A percentile compares a stretch with the other conserved stretches of the same genome.
phyloP scores from a whole-genome alignment of 2,113 vertebrate species.

The Dicentrarchus labrax region DNA sequence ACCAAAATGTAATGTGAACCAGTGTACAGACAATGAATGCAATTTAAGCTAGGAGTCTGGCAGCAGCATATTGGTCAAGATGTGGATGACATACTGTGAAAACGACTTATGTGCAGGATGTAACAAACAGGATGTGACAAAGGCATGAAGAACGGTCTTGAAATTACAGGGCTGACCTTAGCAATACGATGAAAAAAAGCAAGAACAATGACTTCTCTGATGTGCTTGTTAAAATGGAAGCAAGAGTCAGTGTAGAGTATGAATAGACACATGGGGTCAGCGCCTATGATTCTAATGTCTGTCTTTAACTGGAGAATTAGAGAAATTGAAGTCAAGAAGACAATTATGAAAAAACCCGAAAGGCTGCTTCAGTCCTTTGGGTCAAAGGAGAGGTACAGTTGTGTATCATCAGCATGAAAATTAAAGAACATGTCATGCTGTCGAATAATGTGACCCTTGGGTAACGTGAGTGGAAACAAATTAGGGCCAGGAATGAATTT shows the following conservation, averaged over 20 bases:
- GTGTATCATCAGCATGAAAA: constrained; percentile 22
- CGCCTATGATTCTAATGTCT: constrained; percentile 30
- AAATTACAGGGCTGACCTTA: not conserved
- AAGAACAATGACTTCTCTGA: not conserved
- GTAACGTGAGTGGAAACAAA: constrained; percentile 25
- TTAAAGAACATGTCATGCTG: constrained; percentile 28
- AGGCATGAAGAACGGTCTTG: not conserved
- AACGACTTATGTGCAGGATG: not conserved
- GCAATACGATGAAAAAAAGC: not conserved
- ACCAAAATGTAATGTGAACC: not conserved
- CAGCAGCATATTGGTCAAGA: not conserved
- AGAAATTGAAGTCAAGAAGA: constrained; percentile 34
- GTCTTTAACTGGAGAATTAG: constrained; percentile 3
- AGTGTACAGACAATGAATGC: not conserved
- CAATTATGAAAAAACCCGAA: constrained; percentile 40
- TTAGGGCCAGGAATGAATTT: constrained; percentile 3
- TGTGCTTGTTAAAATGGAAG: not conserved
- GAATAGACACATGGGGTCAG: not conserved
- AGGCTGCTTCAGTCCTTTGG: constrained; percentile 2
- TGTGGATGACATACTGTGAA: not conserved
- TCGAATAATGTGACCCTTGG: constrained; percentile 20
- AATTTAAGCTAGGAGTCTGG: not conserved
- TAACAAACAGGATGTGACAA: not conserved
- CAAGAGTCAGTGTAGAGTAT: not conserved
- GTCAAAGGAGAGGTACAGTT: constrained; percentile 8